Evolutionary conservation across 2,888 invertebrate species (phyloP), one percentile per base, ranked within the genome.

Genomic region (Heliconius hortense): DNA sequence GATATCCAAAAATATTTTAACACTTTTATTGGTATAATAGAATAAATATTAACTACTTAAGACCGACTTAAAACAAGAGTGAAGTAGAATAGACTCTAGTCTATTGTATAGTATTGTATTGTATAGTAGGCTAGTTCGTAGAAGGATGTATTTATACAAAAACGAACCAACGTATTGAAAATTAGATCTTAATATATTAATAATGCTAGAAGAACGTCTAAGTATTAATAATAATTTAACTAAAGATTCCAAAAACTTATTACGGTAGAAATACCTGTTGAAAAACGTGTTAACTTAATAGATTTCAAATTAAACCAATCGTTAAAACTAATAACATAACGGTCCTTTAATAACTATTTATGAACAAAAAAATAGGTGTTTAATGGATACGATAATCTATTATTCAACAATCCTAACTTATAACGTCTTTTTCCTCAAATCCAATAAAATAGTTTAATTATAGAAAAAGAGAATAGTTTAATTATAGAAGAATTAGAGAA

Each of bases 321-420:
- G 39, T 39, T 66, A 43, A 56, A 43, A 43, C 66, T 66, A 43
- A 66, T 64, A 15, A 64, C 66, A 43, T 66, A 24, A 43, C 15
- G 24, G 15, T 15, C 8, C 15, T 26, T 66, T 66, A 43, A 43
- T 7, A 43, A 39, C 15, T n/a, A 24, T 66, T 43, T 24, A 66
- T 39, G 15, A 66, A 56, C 56, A 56, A 56, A 56, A 24, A n/a
- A 7, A 64, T n/a, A 39, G 15, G 7, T 8, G 24, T 13, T 66
- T 24, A 24, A 24, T 24, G 18, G 1, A 13, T n/a, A 39, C 13
- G 24, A 24, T 8, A 66, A 43, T 66, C 43, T 24, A 39, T n/a
- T 64, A n/a, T 11, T 15, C 1, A 26, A 24, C 1, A 24, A 59
- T 59, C n/a, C 4, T 26, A 21, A 48, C 2, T 60, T 26, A 26